A percentile compares a stretch with the other conserved stretches of the same genome.
These are phyloP conservation scores for Osmoderma eremita DNA, from an alignment of 2,888 invertebrate genomes.

Conservation along the genomic window DNA sequence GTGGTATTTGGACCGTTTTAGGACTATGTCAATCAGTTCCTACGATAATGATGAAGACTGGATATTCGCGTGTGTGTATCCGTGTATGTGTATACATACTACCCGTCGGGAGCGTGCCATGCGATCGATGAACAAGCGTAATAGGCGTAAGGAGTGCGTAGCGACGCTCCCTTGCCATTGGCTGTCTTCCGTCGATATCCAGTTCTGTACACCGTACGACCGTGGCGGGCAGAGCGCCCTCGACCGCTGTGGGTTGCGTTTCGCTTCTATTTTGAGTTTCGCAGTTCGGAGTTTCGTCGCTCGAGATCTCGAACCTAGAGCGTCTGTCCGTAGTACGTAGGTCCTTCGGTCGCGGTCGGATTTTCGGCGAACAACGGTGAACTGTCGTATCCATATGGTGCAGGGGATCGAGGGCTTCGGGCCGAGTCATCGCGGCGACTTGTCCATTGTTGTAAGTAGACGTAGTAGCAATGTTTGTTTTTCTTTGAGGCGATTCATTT, in stretches of 20 bases:
- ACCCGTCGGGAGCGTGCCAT: constrained; percentile 4
- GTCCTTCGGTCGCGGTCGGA: constrained; percentile 2
- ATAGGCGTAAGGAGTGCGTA: constrained; percentile 63
- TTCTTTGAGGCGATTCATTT: too few relatives aligned
- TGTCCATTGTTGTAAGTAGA: constrained; percentile 80
- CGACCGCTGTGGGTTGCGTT: constrained; percentile 56
- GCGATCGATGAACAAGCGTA: constrained; percentile 61
- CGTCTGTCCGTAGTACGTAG: constrained; percentile 34
- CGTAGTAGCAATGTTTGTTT: neutral
- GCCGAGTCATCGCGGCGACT: constrained; percentile 78
- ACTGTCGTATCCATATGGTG: constrained; percentile 73
- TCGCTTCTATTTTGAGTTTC: constrained; percentile 37
- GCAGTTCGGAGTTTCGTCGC: too few relatives aligned
- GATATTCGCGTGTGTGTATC: neutral
- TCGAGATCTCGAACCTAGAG: too few relatives aligned
- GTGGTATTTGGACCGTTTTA: too few relatives aligned
- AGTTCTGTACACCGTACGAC: constrained; percentile 47
- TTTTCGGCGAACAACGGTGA: constrained; percentile 2
- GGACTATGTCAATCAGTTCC: too few relatives aligned
- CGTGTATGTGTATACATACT: too few relatives aligned
- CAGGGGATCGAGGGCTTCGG: constrained; percentile 82
- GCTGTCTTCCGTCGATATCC: constrained; percentile 59
- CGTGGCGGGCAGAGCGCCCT: constrained; percentile 56
- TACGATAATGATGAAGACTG: too few relatives aligned
- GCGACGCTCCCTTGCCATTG: constrained; percentile 59